Conservation (phyloP, 2,888 invertebrate species). For the Bedellia somnulentella region DNA sequence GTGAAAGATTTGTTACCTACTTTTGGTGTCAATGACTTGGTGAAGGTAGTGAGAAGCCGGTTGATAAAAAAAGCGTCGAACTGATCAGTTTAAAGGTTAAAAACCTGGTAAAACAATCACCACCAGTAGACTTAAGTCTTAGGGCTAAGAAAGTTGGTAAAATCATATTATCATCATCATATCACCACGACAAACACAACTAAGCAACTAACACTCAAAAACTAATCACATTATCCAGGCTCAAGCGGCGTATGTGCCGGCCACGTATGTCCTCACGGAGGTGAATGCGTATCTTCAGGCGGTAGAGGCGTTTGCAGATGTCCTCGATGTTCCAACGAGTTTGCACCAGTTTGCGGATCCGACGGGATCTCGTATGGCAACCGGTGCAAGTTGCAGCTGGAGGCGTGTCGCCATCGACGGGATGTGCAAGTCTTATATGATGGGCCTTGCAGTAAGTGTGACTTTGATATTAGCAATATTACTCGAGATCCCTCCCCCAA, state of each 20-base stretch:
- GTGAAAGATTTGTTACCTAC: no score
- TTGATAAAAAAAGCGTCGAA: no score
- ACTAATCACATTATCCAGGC: conserved; percentile 50
- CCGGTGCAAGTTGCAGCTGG: conserved; percentile 78
- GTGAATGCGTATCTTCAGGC: conserved; percentile 66
- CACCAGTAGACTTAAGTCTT: no score
- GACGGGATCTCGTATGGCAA: conserved; percentile 84
- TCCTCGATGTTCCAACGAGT: conserved; percentile 80
- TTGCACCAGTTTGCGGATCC: conserved; percentile 82
- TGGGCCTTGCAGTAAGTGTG: conserved; percentile 82
- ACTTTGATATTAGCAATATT: background rate
- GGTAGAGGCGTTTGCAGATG: conserved; percentile 81
- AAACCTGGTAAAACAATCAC: no score
- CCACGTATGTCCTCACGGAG: conserved; percentile 76
- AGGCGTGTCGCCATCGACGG: conserved; percentile 75
- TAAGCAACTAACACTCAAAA: no score
- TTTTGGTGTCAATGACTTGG: no score
- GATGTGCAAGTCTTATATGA: conserved; percentile 76
- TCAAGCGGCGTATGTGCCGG: conserved; percentile 69
- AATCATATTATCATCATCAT: no score
- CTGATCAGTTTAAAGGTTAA: no score
- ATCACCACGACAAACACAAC: no score
- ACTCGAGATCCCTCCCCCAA: no score
- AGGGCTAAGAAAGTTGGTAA: no score
- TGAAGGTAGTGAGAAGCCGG: no score